Percentiles rank a stretch among this genome's conserved stretches.
Conservation (phyloP, 1,140 invertebrate species). For the Pollicipes pollicipes region DNA sequence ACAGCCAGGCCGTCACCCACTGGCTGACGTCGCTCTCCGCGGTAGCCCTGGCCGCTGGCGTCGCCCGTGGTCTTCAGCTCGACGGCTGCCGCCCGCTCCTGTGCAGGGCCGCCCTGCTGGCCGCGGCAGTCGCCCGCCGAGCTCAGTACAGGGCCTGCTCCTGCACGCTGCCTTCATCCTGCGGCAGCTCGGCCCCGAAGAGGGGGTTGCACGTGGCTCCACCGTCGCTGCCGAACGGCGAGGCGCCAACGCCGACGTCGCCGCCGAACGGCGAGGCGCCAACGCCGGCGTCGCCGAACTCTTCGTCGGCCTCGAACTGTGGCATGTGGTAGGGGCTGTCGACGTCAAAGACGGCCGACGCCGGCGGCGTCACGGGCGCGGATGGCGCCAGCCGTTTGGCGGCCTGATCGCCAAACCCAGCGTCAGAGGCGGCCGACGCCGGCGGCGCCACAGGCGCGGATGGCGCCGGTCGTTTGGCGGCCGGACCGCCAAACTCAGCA, state of each 20-base stretch:
- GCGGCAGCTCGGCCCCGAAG: neutral
- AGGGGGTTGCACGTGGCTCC: neutral
- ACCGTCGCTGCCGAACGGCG: neutral
- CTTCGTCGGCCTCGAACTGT: neutral
- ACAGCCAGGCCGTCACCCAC: too few relatives aligned
- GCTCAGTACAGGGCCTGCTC: too few relatives aligned
- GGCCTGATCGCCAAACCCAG: neutral
- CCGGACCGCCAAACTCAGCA: conserved; percentile 31
- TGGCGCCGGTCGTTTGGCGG: too few relatives aligned
- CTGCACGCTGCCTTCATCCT: too few relatives aligned
- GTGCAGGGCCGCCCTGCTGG: too few relatives aligned
- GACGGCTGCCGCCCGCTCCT: too few relatives aligned
- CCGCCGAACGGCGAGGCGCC: neutral
- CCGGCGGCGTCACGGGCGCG: too few relatives aligned
- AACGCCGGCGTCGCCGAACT: neutral
- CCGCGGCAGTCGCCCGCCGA: too few relatives aligned
- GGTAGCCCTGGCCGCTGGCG: too few relatives aligned
- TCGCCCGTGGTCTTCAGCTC: too few relatives aligned
- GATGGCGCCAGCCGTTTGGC: neutral
- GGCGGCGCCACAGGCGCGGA: neutral
- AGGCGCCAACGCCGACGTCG: too few relatives aligned
- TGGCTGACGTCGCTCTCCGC: too few relatives aligned
- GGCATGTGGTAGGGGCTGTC: neutral
- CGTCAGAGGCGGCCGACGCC: neutral
- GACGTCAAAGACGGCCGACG: neutral